Conservation (phyloP, 2,888 invertebrate genomes). For the Bimastos eiseni region DNA sequence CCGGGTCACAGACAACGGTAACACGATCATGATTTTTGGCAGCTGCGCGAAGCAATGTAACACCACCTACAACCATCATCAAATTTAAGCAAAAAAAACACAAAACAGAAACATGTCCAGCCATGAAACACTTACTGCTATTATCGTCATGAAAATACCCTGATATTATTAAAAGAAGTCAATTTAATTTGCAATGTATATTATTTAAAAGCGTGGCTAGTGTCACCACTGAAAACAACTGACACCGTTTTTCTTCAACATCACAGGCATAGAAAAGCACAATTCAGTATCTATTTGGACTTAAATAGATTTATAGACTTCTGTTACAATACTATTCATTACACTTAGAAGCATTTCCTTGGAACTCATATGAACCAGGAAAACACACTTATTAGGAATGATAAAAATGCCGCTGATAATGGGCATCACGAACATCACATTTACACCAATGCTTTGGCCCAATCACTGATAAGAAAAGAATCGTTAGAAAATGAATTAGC, state of each 20-base stretch:
- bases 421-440: background rate
- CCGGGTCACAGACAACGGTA: constrained; percentile 90
- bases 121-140: background rate
- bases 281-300: too few relatives aligned
- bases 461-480: background rate
- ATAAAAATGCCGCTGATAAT: background rate
- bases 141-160: background rate
- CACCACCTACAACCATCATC: constrained; percentile 70
- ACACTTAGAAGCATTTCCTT: too few relatives aligned
- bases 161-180: background rate
- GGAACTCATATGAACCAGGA: too few relatives aligned
- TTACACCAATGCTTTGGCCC: background rate
- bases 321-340: too few relatives aligned
- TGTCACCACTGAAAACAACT: too few relatives aligned
- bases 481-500: background rate
- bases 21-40: constrained; percentile 96
- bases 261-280: too few relatives aligned
- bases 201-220: background rate
- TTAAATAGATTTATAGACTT: too few relatives aligned
- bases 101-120: background rate
- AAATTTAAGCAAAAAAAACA: background rate
- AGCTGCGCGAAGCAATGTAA: constrained; percentile 89
- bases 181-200: background rate
- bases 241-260: too few relatives aligned
- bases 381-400: too few relatives aligned